A percentile compares a stretch with the other conserved stretches of the same genome.
These are phyloP conservation scores for Blastomussa wellsi DNA, from an alignment of 92 coral and sea anemone species.

Conservation along the genomic window DNA sequence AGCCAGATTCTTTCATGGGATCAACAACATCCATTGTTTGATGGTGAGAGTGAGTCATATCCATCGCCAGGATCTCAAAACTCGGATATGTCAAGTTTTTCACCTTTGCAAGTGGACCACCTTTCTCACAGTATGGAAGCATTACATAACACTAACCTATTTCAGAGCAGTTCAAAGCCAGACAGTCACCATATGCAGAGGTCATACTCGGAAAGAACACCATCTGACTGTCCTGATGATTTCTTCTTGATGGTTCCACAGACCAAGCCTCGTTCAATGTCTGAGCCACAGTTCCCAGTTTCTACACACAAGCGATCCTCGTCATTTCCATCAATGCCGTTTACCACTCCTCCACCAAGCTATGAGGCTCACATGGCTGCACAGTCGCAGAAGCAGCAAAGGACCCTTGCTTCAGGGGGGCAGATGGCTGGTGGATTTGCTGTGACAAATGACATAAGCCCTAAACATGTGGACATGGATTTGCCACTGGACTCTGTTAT, in stretches of 20 bases:
- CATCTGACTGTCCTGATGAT: constrained; percentile 56
- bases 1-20: constrained; percentile 56
- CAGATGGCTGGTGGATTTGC: constrained; percentile 49
- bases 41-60: constrained; percentile 56
- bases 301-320: constrained; percentile 66
- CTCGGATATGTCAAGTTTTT: constrained; percentile 46
- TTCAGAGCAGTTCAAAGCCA: constrained; percentile 21
- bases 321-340: constrained; percentile 70
- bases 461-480: constrained; percentile 66
- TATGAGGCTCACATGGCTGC: constrained; percentile 91
- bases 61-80: constrained; percentile 41
- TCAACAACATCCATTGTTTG: constrained; percentile 64
- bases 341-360: constrained; percentile 77
- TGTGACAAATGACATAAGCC: constrained; percentile 34
- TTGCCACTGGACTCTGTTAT: constrained; percentile 58
- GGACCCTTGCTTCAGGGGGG: constrained; percentile 35
- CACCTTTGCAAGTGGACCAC: constrained; percentile 51
- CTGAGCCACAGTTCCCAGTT: constrained; percentile 82
- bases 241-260: constrained; percentile 57
- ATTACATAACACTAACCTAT: constrained; percentile 11
- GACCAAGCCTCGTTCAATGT: constrained; percentile 77
- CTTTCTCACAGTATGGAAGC: constrained; percentile 39
- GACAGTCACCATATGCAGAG: constrained; percentile 63
- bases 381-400: constrained; percentile 67
- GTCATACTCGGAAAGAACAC: constrained; percentile 72